Evolutionary conservation across 2,888 invertebrate genomes (phyloP), one percentile per base, ranked within the genome.

Genomic region (Rotaria socialis): DNA sequence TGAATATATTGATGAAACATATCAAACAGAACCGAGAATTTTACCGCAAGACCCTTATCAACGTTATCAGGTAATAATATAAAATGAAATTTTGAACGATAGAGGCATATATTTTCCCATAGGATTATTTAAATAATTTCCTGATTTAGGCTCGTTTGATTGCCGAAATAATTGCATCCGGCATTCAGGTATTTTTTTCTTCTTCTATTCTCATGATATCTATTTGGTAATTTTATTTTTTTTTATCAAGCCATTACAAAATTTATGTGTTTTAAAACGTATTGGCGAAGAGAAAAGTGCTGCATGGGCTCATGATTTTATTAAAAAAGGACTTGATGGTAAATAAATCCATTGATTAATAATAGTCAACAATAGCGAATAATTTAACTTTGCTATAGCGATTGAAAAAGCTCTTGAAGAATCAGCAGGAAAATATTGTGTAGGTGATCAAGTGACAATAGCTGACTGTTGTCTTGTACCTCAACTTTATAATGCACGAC

Each of bases 401-500:
- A 10, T 80, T 22, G 80, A 80, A 80, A 80, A 80, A 80, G 80
- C 10, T 11, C 47, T 80, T 11, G 47, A 80, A 80, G 80, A 80
- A 5, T 94, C 94, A 85, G 95, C 96, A 85, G 92, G 92, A 5
- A 90, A 89, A 90, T 97, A 95, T 90, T 96, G 95, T 90, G 95
- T 96, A 6, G 97, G 97, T 0, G 96, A 98, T 91, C 94, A 95
- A 89, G 94, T 98, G 87, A 95, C 96, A 0, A 92, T 97, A 90
- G 97, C 97, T 8, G 98, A 98, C 91, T 95, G 96, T 89, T 97
- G 96, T 90, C 92, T 98, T 87, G 95, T 97, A 85, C 97, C 97
- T 85, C 97, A 98, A 92, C 94, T 97, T 86, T 96, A 95, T 91
- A 96, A 96, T 92, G 97, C 97, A 55, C 93, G 95, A 91, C 94